Percentiles rank a stretch among this genome's conserved stretches.
These are phyloP conservation scores for Acronicta aceris DNA, from an alignment of 2,888 invertebrate species.

Conservation along the genomic window DNA sequence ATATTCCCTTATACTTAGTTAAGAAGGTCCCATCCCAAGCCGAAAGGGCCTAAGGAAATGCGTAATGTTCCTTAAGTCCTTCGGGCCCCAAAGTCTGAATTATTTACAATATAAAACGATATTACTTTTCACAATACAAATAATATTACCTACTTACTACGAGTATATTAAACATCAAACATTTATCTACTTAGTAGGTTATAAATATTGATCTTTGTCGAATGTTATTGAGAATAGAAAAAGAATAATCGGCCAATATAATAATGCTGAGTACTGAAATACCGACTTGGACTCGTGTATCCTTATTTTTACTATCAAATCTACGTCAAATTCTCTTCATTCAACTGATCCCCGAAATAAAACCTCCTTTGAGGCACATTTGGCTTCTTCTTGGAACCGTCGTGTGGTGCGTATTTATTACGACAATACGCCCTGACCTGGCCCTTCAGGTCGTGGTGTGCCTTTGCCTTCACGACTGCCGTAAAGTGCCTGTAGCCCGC, in stretches of 20 bases:
- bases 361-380: constrained; percentile 21
- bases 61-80: not conserved
- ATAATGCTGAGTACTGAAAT: no score
- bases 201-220: no score
- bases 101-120: no score
- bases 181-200: no score
- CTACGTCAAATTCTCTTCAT: not conserved
- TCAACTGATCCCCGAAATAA: constrained; percentile 15
- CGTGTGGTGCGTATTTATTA: not conserved
- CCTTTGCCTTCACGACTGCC: constrained; percentile 65
- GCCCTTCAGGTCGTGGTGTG: constrained; percentile 64
- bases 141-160: no score
- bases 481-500: constrained; percentile 72
- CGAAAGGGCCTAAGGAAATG: constrained; percentile 1
- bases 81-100: not conserved
- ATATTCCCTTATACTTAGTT: not conserved
- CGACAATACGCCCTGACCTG: constrained; percentile 70
- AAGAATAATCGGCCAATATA: no score
- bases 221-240: no score
- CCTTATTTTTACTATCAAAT: not conserved
- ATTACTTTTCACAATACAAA: no score
- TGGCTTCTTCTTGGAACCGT: not conserved
- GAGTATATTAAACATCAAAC: no score
- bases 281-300: no score
- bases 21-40: not conserved